Base-by-base conservation (phyloP, 2,797 vertebrate genomes). In the Botia kubotai region DNA sequence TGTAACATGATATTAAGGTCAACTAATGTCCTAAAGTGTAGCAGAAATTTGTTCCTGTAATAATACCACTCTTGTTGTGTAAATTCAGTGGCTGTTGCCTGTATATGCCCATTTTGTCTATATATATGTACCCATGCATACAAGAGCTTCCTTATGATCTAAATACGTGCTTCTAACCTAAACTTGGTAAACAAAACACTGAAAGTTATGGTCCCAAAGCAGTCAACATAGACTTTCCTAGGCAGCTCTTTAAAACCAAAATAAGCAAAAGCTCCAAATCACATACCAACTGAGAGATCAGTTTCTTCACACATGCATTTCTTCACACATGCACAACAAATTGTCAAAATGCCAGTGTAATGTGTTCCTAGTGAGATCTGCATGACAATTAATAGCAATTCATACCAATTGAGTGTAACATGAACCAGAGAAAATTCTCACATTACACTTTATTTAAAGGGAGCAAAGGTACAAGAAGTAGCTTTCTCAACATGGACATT, bases 321-420 rank as follows among this genome's bases (percentile, higher is more conserved):
- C 43, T 8, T 46, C 71, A 79, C 52, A 75, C 79, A 68, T 16
- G 55, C 63, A 79, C 23, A 70, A 50, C n/a, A 43, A 58, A 77
- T 82, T 82, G n/a, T 84, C 21, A 29, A 70, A 36, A 65, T 66
- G 65, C 23, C 69, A 74, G 63, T 8, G 17, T 77, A n/a, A 72
- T 68, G 52, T 67, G 19, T 76, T 81, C 46, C 12, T 0, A 14
- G 55, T 17, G 14, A 67, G 17, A 62, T 14, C 67, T 48, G 71
- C 48, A 26, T 69, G 65, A 70, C 75, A 57, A 11, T 29, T 21
- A n/a, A 77, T 55, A 68, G 2, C 23, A 46, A 46, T 10, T 46
- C 43, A 46, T 46, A 46, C 43, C 43, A 46, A 16, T 57, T 29
- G 75, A 10, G 11, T 4, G 33, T 46, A 11, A 55, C 50, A 80